Conservation (phyloP, 2,797 vertebrate species). For the Anguilla marmorata region DNA sequence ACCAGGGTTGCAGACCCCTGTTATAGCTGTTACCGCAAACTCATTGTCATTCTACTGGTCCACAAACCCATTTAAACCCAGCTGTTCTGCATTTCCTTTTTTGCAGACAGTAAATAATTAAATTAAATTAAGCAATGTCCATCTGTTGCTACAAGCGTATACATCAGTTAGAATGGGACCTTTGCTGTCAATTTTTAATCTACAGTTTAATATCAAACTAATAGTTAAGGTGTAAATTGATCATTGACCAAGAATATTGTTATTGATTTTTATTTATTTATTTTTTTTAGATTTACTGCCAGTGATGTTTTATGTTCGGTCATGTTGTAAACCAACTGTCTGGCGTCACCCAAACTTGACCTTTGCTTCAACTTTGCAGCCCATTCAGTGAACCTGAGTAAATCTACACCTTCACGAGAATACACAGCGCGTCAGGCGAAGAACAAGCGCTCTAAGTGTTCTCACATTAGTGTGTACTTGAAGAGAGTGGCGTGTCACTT, state of each 20-base stretch:
- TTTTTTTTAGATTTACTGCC: neutral
- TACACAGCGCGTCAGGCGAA: neutral
- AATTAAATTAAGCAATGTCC: neutral
- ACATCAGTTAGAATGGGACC: neutral
- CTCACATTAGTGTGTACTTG: constrained; percentile 1
- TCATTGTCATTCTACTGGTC: neutral
- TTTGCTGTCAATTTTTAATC: neutral
- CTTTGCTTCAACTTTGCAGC: constrained; percentile 15
- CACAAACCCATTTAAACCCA: neutral
- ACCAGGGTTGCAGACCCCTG: too few relatives aligned
- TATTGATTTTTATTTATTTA: neutral
- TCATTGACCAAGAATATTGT: neutral
- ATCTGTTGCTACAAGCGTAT: neutral
- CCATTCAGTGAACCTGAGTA: constrained; percentile 17
- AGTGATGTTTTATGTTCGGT: neutral
- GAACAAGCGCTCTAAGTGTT: constrained; percentile 9
- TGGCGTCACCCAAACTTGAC: constrained; percentile 6
- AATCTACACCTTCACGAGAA: constrained; percentile 2
- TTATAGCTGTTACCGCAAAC: neutral
- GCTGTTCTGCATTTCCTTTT: neutral
- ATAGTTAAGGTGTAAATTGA: neutral
- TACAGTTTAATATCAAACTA: neutral
- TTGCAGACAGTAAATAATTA: neutral
- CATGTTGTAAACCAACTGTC: neutral
- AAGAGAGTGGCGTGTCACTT: neutral